Evolutionary conservation across 2,113 vertebrate species (phyloP), one percentile per base, ranked within the genome.

Genomic region (Telmatochromis brichardi): DNA sequence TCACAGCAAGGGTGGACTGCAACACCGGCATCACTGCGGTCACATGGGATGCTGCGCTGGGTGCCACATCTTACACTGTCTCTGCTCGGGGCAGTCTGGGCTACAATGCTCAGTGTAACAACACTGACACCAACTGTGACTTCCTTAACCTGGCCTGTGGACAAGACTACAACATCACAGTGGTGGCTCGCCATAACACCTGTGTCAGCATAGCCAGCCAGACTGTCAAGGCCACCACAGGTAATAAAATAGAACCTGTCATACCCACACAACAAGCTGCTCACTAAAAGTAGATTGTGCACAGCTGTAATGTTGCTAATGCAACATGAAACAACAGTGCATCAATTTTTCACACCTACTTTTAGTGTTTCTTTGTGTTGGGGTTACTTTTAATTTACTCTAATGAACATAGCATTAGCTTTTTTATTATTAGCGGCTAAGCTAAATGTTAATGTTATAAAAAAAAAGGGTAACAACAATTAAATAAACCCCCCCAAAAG

Each of bases 61-160:
- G 96, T 5, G 96, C 96, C 85, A 93, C 55, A 4, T 90, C 53
- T 9, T 97, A 97, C 76, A 91, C 78, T 0, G 96, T 94, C 11
- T 86, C 88, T 2, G 95, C 96, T 4, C 8, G 26, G 17, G 93
- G 94, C 19, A 93, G 28, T 23, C 58, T 85, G 1, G 96, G 95
- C 8, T 33, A 96, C 80, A 82, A 78, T 1, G 51, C 58, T 15
- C 83, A 88, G 9, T 96, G 93, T 15, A 45, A 14, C 71, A 92
- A 1, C 82, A 26, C 15, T 0, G 94, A 95, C 81, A 95, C 94
- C 23, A 63, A 13, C 51, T 97, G 96, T 35, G 3, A 83, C 63
- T 95, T 97, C 50, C 3, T 4, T 2, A 37, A 83, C 47, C 92
- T 97, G 82, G 57, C 31, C 0, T 97, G 97, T 71, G 97, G 97